phyloP scores from a whole-genome alignment of 1,140 invertebrate genomes.

The Drosophila micromelanica region DNA sequence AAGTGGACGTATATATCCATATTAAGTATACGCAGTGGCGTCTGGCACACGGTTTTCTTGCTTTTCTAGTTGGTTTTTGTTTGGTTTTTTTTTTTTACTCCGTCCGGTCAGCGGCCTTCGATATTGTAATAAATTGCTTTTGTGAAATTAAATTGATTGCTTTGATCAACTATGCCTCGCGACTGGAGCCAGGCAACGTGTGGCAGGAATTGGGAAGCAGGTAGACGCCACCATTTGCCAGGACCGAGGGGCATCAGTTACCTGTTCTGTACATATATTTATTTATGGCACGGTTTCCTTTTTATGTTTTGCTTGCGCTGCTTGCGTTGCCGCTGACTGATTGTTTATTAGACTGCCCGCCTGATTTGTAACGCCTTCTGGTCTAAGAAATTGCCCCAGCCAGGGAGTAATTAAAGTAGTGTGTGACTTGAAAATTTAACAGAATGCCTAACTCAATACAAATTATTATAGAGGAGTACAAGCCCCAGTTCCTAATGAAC shows the following conservation, averaged over 20 bases:
- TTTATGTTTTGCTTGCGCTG: background rate
- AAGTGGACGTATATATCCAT: background rate
- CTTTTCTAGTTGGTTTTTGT: conserved; percentile 30
- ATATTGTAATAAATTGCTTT: conserved; percentile 80
- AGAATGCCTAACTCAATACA: too few species aligned
- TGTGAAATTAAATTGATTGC: conserved; percentile 81
- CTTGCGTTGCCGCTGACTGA: conserved; percentile 46
- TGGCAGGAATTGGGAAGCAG: background rate
- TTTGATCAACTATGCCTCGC: conserved; percentile 65
- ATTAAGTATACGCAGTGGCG: conserved; percentile 36
- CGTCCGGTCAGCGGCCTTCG: conserved; percentile 54
- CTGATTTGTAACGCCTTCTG: conserved; percentile 51
- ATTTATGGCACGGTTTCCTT: conserved; percentile 51
- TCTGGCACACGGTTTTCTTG: conserved; percentile 19
- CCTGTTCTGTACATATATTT: conserved; percentile 39
- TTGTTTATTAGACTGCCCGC: conserved; percentile 63
- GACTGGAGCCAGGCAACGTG: conserved; percentile 21
- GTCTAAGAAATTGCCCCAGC: background rate
- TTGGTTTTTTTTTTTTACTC: conserved; percentile 19
- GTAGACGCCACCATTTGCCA: conserved; percentile 26
- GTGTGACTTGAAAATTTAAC: background rate
- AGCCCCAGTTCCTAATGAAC: too few species aligned
- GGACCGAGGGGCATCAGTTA: conserved; percentile 24
- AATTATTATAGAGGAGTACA: background rate
- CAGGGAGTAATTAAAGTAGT: conserved; percentile 1